A percentile compares a stretch with the other conserved stretches of the same genome.
phyloP scores from a whole-genome alignment of 2,888 invertebrate genomes.

The Trissoscelio sp. region DNA sequence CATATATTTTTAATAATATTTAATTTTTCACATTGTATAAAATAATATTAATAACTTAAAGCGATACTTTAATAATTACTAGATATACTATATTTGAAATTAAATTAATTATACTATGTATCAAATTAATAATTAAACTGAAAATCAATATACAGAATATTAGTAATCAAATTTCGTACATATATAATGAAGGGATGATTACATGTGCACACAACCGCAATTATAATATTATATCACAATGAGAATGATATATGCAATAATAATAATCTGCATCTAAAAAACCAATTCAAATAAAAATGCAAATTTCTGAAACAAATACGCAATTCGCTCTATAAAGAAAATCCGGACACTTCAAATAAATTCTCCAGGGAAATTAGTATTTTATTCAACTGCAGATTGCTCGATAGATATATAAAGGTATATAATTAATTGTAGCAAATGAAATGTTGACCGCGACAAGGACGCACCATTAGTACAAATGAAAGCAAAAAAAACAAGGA shows the following conservation, averaged over 20 bases:
- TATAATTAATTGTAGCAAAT: slow-evolving; percentile 24
- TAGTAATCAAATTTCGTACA: neutral
- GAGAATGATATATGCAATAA: too few species aligned
- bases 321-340: neutral
- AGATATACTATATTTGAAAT: too few species aligned
- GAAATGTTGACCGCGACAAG: slow-evolving; percentile 28
- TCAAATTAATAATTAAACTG: neutral
- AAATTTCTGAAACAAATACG: neutral
- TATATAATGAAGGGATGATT: neutral
- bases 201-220: too few species aligned
- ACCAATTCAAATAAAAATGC: neutral
- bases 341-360: slow-evolving; percentile 10
- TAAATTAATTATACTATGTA: neutral
- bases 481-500: neutral
- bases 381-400: slow-evolving; percentile 33
- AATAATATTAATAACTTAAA: too few species aligned
- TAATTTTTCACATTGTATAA: too few species aligned
- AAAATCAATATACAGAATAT: neutral
- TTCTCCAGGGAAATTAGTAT: slow-evolving; percentile 35
- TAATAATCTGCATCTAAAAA: too few species aligned
- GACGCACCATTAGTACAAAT: slow-evolving; percentile 24
- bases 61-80: too few species aligned
- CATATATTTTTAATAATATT: too few species aligned
- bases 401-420: slow-evolving; percentile 17
- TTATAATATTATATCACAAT: too few species aligned